Base-by-base conservation (phyloP, 2,888 invertebrate genomes). In the Rhaphigaster nebulosa region DNA sequence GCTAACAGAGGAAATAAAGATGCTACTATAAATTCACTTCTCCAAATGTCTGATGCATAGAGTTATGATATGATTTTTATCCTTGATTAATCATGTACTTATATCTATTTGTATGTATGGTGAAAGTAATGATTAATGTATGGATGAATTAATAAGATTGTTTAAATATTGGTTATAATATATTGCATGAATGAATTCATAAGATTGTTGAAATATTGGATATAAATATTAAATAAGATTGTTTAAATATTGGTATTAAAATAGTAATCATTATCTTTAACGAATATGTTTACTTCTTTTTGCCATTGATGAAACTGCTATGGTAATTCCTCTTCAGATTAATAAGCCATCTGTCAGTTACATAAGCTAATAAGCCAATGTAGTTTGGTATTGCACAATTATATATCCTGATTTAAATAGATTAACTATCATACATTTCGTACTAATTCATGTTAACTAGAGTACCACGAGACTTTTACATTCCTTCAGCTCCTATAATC, bases 1-100 rank as follows among this genome's bases (percentile, higher is more conserved):
- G 97, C 97, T 10, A 98, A 98, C 93, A 94, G 96, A 87, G 98
- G 98, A 1, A 97, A 98, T 94, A 98, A 98, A 93, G 98, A 98
- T 93, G 96, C 96, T 26, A 97, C 98, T 15, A 97, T 99, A 93
- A 98, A 98, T 94, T 97, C 97, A 0, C 94, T 99, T 91, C 95
- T 99, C 87, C 97, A 97, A 94, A 98, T 99, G 97, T 96, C 96
- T 76, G 97, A 97, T 87, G 90, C 41, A 38, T 90, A 89, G 90
- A 87, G 26, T 65, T 65, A 54, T 65, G 4, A 52, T 89, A 26
- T 15, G 1, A 45, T 84, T 80, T 84, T 26, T 29, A 84, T n/a
- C 45, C 41, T 41, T 80, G 29, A 80, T 80, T 41, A 87, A 87
- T 87, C 50, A 29, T 87, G 29, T 50, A n/a, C 50, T n/a, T 50